phyloP scores from a whole-genome alignment of 2,113 vertebrate genomes.

The Coreoperca whiteheadi region DNA sequence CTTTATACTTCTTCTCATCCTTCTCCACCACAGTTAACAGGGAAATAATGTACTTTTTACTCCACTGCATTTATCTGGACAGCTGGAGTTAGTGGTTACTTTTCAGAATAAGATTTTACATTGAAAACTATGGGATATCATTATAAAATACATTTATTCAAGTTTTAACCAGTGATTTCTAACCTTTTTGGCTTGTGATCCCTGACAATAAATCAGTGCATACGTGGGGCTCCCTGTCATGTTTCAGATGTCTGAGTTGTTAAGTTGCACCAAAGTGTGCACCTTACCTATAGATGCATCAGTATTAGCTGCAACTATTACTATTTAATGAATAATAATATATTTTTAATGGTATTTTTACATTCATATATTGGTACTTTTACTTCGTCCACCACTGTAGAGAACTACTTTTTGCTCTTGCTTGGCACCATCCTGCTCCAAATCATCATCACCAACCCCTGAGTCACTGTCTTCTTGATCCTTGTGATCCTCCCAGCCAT shows the following conservation, averaged over 20 bases:
- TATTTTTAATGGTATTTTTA: background rate
- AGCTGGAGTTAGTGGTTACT: background rate
- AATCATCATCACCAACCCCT: background rate
- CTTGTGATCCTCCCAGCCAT: background rate
- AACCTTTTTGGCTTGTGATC: no score
- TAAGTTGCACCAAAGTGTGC: no score
- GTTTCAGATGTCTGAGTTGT: background rate
- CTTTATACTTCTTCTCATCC: background rate
- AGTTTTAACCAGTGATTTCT: no score
- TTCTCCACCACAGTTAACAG: background rate
- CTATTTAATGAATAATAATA: background rate
- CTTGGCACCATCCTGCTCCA: background rate
- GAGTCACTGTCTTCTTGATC: conserved; percentile 7
- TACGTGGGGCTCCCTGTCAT: background rate
- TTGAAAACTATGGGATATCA: background rate
- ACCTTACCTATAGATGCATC: no score
- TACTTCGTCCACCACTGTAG: background rate
- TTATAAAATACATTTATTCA: background rate
- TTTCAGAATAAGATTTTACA: no score
- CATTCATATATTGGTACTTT: background rate
- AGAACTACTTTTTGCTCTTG: background rate
- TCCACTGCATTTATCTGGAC: background rate
- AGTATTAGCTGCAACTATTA: background rate
- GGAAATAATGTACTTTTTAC: background rate
- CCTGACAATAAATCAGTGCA: background rate